Evolutionary conservation across 1,140 invertebrate genomes (phyloP), one percentile per base, ranked within the genome.

Genomic region (Drosophila pseudoananassae): DNA sequence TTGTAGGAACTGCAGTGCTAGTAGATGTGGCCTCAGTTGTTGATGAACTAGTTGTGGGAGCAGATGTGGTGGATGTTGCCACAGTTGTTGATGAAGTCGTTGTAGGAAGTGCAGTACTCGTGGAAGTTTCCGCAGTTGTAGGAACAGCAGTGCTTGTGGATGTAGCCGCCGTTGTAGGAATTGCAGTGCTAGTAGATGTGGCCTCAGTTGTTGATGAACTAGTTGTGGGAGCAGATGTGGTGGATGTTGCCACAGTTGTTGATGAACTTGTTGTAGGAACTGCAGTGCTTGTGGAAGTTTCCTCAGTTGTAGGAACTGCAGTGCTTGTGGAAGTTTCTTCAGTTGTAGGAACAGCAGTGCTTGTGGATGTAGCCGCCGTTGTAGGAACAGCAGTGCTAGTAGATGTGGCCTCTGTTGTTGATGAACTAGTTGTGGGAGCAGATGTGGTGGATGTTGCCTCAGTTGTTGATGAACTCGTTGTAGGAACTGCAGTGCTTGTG

Each of bases 141-240:
- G 23, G 23, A 23, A 23, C 31, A 14, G 31, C 7, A 1, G 10
- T 38, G 36, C 7, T n/a, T 38, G 36, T 38, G 10, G 8, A 8
- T 8, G 57, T 36, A 2, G 17, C n/a, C n/a, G n/a, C n/a, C 1
- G 1, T 17, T 17, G 1, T 17, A 17, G 17, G 17, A 2, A 50
- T 8, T 6, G 52, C 52, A 36, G 66, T 63, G 2, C 17, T 46
- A 7, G 53, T 43, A 7, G 57, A 17, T 10, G 56, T 36, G 0
- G 20, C 33, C 0, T 33, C 45, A 0, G 46, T 9, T 9, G 31
- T 51, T 0, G 14, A 5, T 14, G 6, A 38, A 47, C 15, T 23
- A 1, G 54, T 9, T 10, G 8, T 49, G 1, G 46, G 23, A 1
- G 49, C 4, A 12, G 8, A 8, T 20, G 15, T 4, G 9, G 43